These are phyloP conservation scores for Ochotona princeps DNA, from an alignment of 2,113 vertebrate species.

Conservation along the genomic window DNA sequence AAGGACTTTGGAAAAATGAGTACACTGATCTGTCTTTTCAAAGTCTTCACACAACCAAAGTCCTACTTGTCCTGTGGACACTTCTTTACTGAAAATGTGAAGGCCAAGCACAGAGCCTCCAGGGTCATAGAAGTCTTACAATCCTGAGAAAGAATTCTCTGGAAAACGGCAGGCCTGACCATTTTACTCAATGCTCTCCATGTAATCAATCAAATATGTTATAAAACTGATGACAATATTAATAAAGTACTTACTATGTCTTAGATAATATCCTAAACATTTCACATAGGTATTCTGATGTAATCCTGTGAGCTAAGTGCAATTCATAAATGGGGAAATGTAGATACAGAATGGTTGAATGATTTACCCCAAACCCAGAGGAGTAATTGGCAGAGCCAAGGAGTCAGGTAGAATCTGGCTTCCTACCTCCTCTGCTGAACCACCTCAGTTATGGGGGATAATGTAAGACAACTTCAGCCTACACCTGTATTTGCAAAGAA, in stretches of 20 bases:
- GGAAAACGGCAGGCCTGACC: not conserved
- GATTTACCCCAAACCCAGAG: not conserved
- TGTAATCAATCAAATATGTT: not conserved
- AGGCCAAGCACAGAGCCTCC: not conserved
- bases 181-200: not conserved
- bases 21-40: constrained; percentile 69
- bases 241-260: not conserved
- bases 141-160: not conserved
- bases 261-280: not conserved
- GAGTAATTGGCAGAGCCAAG: not conserved
- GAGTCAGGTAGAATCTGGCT: not conserved
- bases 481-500: not conserved
- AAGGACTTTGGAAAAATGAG: constrained; percentile 73
- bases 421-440: not conserved
- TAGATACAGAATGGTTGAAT: not conserved
- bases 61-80: constrained; percentile 31
- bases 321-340: not conserved
- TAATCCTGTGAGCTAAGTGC: not conserved
- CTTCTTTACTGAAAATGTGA: constrained; percentile 29
- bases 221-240: not conserved
- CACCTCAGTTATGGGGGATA: not conserved
- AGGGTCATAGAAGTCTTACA: not conserved
- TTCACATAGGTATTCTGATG: not conserved
- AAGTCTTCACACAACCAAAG: constrained; percentile 60
- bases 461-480: not conserved